A percentile compares a stretch with the other conserved stretches of the same genome.
Evolutionary conservation across 35 echinoderm and acorn worm species (phyloP).

Genomic region (Ophioderma brevispina): DNA sequence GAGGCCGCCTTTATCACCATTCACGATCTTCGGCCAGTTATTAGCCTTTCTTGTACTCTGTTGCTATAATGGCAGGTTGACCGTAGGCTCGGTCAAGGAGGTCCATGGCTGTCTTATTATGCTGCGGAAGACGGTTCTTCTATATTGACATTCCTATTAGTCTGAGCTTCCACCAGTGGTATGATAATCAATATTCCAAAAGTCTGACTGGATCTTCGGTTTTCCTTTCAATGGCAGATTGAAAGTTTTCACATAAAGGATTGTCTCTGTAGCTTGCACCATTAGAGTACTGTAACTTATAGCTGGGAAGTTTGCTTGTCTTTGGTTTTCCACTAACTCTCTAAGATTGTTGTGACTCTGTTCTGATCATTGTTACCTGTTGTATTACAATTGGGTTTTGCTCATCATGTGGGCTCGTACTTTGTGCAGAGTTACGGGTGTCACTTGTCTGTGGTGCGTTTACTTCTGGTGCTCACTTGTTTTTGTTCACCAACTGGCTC

Average conservation of each 20-base stretch:
- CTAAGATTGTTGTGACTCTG: background rate
- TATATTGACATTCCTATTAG: no score
- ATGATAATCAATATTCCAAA: no score
- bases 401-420: no score
- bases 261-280: background rate
- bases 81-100: background rate
- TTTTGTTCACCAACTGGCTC: no score
- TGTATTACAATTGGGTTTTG: background rate
- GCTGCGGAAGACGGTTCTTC: background rate
- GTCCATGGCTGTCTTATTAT: background rate
- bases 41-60: conserved; percentile 29
- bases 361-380: background rate
- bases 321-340: background rate
- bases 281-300: background rate
- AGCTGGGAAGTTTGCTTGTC: background rate
- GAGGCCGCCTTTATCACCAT: conserved; percentile 40
- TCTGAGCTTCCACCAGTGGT: no score
- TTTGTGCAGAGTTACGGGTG: no score
- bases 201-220: background rate
- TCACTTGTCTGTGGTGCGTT: no score
- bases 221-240: background rate
- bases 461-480: no score
- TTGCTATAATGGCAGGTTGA: background rate
- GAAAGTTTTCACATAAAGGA: background rate
- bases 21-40: conserved; percentile 32